These are phyloP conservation scores for Monomorium pharaonis DNA, from an alignment of 1,140 invertebrate genomes.

Conservation along the genomic window DNA sequence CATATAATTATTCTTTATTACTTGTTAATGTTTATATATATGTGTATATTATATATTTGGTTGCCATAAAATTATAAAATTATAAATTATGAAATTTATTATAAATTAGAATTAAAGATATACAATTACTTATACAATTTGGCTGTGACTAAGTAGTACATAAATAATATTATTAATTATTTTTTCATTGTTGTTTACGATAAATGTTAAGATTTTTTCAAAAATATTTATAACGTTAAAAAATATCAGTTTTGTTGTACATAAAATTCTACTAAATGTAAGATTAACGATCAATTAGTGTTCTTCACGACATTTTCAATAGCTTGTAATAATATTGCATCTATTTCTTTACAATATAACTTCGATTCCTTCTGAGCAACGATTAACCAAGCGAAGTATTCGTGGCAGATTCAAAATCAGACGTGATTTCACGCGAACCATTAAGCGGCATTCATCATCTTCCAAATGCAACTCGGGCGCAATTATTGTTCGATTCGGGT, in stretches of 20 bases:
- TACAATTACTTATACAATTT: neutral
- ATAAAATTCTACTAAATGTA: neutral
- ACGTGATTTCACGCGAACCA: constrained; percentile 43
- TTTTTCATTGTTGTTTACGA: neutral
- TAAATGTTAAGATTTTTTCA: neutral
- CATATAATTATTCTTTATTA: constrained; percentile 1
- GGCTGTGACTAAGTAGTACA: constrained; percentile 10
- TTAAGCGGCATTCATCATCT: constrained; percentile 47
- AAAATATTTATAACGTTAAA: neutral
- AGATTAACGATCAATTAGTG: neutral
- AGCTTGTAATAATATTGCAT: neutral
- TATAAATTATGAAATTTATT: neutral
- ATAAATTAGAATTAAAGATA: constrained; percentile 14
- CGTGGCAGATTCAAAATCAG: constrained; percentile 52
- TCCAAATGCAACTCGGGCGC: constrained; percentile 23
- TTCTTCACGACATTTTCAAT: neutral
- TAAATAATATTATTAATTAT: neutral
- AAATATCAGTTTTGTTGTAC: neutral
- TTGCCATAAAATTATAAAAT: neutral
- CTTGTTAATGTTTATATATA: neutral
- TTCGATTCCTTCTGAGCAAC: neutral
- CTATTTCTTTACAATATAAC: neutral
- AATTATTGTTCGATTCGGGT: constrained; percentile 45
- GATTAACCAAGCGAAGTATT: neutral
- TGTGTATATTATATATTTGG: neutral